phyloP scores from a whole-genome alignment of 2,888 invertebrate genomes.

The Mamestra brassicae region DNA sequence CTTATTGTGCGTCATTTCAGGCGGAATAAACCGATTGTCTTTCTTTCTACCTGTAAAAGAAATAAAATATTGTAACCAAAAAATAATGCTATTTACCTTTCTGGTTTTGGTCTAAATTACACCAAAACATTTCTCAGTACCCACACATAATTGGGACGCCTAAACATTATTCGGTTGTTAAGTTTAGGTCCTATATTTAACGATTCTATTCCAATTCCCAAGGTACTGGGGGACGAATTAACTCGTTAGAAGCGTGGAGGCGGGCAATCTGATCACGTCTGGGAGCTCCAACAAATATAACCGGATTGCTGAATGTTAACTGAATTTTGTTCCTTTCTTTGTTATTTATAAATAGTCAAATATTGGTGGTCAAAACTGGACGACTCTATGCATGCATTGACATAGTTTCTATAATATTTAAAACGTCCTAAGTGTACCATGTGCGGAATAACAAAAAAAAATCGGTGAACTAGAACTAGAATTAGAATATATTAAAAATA shows the following conservation, averaged over 20 bases:
- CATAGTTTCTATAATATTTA: too few relatives aligned
- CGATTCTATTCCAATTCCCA: not conserved
- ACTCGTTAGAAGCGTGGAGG: constrained; percentile 3
- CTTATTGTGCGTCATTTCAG: too few relatives aligned
- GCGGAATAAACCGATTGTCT: too few relatives aligned
- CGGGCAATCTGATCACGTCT: constrained; percentile 28
- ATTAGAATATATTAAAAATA: too few relatives aligned
- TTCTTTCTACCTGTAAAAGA: too few relatives aligned
- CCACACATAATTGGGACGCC: not conserved
- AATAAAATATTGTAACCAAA: not conserved
- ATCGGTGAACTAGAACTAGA: too few relatives aligned
- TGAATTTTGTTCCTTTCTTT: not conserved
- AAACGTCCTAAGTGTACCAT: too few relatives aligned
- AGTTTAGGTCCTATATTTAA: not conserved
- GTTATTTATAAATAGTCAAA: not conserved
- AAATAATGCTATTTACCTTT: not conserved
- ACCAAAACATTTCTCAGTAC: not conserved
- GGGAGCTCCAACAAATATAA: constrained; percentile 1
- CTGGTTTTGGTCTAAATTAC: not conserved
- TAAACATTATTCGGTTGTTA: not conserved
- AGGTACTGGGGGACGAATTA: not conserved
- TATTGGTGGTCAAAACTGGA: not conserved
- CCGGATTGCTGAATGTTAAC: not conserved
- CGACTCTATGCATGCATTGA: too few relatives aligned
- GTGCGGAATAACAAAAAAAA: too few relatives aligned